A percentile compares a stretch with the other conserved stretches of the same genome.
Conservation (phyloP, 37 sponge, comb jelly and placozoan genomes). For the Amphimedon queenslandica region DNA sequence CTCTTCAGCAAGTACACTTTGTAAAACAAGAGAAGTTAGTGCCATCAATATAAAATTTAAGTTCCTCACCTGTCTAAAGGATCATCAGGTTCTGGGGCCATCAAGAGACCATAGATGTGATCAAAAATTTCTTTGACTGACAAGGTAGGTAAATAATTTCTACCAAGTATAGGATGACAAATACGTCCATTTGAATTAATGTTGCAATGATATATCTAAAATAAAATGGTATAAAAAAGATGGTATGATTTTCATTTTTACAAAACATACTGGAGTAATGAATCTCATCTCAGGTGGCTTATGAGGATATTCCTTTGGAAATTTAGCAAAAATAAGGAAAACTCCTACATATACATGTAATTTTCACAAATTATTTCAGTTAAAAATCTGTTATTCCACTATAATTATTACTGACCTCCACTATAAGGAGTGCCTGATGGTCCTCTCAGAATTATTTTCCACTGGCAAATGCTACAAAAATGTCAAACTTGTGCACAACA, state of each 20-base stretch:
- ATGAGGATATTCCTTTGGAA: constrained; percentile 19
- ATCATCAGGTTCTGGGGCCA: constrained; percentile 40
- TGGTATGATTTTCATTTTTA: too few species aligned
- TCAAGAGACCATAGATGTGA: constrained; percentile 26
- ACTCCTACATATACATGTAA: background rate
- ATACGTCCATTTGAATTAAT: constrained; percentile 28
- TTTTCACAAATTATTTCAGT: background rate
- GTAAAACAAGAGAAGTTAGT: background rate
- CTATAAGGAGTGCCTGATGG: constrained; percentile 19
- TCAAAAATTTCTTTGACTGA: constrained; percentile 14
- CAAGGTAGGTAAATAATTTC: constrained; percentile 8
- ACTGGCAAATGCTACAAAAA: constrained; percentile 5
- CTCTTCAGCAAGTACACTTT: constrained; percentile 2
- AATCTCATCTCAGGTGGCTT: constrained; percentile 33
- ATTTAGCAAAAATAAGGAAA: constrained; percentile 20
- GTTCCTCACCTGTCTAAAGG: constrained; percentile 31
- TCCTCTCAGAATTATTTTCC: constrained; percentile 26
- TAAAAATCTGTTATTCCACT: too few species aligned
- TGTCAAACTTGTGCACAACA: background rate
- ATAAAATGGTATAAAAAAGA: too few species aligned
- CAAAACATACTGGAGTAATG: constrained; percentile 12
- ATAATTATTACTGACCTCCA: constrained; percentile 5
- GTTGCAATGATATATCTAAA: constrained; percentile 38
- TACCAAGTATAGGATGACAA: constrained; percentile 20
- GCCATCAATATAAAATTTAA: background rate